Percentiles rank a stretch among this genome's conserved stretches.
Evolutionary conservation across 1,140 invertebrate genomes (phyloP).

Genomic region (Zaprionus capensis): DNA sequence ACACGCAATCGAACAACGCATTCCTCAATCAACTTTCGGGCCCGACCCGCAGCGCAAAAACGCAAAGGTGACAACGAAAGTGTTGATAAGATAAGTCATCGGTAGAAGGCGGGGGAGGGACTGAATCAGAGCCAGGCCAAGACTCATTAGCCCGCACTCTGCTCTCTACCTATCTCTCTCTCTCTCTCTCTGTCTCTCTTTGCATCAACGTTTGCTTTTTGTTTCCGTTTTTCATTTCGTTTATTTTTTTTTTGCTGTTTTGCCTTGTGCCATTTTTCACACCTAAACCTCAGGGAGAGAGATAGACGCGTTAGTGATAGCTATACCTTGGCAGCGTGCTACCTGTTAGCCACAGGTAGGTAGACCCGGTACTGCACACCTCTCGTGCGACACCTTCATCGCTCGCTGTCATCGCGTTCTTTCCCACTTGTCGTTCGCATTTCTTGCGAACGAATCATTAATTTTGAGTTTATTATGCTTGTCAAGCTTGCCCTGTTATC

Average conservation of each 20-base stretch:
- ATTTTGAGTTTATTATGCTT: slow-evolving; percentile 68
- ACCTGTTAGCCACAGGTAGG: slow-evolving; percentile 62
- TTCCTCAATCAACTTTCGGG: slow-evolving; percentile 41
- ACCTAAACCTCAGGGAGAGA: slow-evolving; percentile 30
- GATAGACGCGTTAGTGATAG: background rate
- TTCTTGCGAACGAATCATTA: slow-evolving; percentile 71
- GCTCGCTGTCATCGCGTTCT: slow-evolving; percentile 49
- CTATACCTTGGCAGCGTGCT: slow-evolving; percentile 13
- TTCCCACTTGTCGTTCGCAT: slow-evolving; percentile 64
- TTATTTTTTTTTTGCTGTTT: slow-evolving; percentile 24
- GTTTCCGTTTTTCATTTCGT: background rate
- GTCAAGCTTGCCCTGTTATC: slow-evolving; percentile 35
- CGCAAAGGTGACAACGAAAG: slow-evolving; percentile 35
- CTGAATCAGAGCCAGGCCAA: slow-evolving; percentile 41
- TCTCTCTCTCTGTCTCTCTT: background rate
- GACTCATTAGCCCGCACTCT: slow-evolving; percentile 25
- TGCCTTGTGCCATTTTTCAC: slow-evolving; percentile 63
- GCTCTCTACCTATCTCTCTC: background rate
- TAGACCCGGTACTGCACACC: background rate
- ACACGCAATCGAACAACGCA: slow-evolving; percentile 30
- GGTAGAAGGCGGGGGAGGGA: background rate
- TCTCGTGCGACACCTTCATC: background rate
- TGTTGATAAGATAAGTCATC: slow-evolving; percentile 45
- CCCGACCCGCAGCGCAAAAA: slow-evolving; percentile 29
- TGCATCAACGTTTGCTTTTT: background rate